Evolutionary conservation across 30 jellyfish, hydroid and myxozoan genomes (phyloP), one percentile per base, ranked within the genome.

Genomic region (Clytia hemisphaerica): DNA sequence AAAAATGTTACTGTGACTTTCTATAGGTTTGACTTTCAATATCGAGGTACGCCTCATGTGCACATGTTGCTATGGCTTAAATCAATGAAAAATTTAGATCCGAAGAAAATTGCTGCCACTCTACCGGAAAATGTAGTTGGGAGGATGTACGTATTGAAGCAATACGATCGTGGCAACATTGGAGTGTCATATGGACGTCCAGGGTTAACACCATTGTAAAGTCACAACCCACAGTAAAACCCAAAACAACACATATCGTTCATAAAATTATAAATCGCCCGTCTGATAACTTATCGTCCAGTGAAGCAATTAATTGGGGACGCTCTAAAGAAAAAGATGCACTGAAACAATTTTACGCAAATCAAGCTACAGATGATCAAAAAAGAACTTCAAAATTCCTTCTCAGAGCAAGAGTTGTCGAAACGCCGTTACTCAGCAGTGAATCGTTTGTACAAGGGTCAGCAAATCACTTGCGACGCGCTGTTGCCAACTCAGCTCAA

Each of bases 251-350:
- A 14, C n/a, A n/a, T n/a, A n/a, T n/a, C n/a, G n/a, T n/a, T 6
- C 15, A 75, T 2, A 25, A 33, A 26, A 27, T 50, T 58, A 45
- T 63, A n/a, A n/a, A n/a, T n/a, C n/a, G n/a, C 10, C 15, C 32
- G 33, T 16, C 36, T 25, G 61, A 34, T 24, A 50, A 63, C 4
- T 22, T 38, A 21, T 61, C 46, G n/a, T 19, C 6, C 24, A 33
- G 32, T 26, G 50, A 45, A 6, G 90, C 83, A 63, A 64, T 44
- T 2, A 30, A 63, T 9, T 76, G 83, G 83, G 90, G 90, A 32
- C 5, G 22, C 10, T 67, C 63, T 12, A 45, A 76, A 0, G 90
- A 76, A 37, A 22, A 10, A 1, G 28, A 32, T 45, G 88, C 82
- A 45, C 21, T 61, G 48, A 61, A 63, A 28, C 15, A 37, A 6